A percentile compares a stretch with the other conserved stretches of the same genome.
Conservation (phyloP, 2,888 invertebrate species). For the Hypselothyrea guttata region DNA sequence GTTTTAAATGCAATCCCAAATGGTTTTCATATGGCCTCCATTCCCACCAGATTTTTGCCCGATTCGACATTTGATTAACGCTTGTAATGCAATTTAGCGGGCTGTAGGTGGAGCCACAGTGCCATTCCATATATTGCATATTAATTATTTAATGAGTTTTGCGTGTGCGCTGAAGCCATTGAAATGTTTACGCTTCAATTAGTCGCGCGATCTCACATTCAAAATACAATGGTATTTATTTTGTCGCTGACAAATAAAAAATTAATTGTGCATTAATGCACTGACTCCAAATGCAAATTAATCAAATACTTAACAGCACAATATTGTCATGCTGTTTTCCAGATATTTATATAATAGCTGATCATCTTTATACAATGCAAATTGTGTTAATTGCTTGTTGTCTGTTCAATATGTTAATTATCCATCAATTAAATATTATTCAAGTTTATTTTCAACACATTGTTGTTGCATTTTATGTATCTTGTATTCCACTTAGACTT, state of each 20-base stretch:
- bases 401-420: constrained; percentile 58
- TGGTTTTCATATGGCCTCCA: background rate
- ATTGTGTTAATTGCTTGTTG: constrained; percentile 63
- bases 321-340: background rate
- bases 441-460: too few relatives aligned
- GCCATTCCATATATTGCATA: constrained; percentile 32
- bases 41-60: background rate
- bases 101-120: constrained; percentile 12
- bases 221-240: constrained; percentile 14
- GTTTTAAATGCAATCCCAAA: constrained; percentile 51
- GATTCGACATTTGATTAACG: constrained; percentile 65
- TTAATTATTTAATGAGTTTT: constrained; percentile 62
- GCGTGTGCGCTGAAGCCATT: constrained; percentile 40
- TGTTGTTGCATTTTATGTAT: background rate
- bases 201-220: constrained; percentile 36
- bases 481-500: background rate
- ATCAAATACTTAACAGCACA: constrained; percentile 31
- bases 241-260: constrained; percentile 44
- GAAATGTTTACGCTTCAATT: constrained; percentile 72
- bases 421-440: constrained; percentile 49
- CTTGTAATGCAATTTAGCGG: constrained; percentile 62
- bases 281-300: constrained; percentile 27
- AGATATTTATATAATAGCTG: background rate
- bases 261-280: constrained; percentile 67
- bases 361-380: constrained; percentile 37